Base-by-base conservation (phyloP, 2,888 invertebrate genomes). In the Siphlonurus alternatus region DNA sequence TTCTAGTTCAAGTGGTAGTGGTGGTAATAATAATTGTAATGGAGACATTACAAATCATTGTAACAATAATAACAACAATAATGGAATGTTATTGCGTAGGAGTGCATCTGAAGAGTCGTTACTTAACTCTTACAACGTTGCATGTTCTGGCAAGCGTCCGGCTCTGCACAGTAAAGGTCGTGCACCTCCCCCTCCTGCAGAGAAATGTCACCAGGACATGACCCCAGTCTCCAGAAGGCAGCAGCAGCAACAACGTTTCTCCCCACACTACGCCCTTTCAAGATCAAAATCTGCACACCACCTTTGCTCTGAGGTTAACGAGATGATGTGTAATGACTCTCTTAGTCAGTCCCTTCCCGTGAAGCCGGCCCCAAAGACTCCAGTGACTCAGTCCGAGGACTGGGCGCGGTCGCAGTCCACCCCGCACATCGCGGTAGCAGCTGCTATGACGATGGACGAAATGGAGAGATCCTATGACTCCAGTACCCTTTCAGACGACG, bases 401-500 rank as follows among this genome's bases (percentile, higher is more conserved):
- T 66, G 68, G 67, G 61, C 66, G 10, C 62, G 67, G 10, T 66
- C 66, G 53, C 69, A 71, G 23, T 72, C 73, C 1, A 72, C 72
- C 1, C 72, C 72, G 15, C 72, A 72, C 66, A 71, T 72, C 51
- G 68, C 69, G 22, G 65, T 64, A 5, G 59, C 63, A 2, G 61
- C 54, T 19, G 24, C 25, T 23, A 25, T 25, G 61, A 61, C 18
- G 25, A 51, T 23, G 19, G 73, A 73, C 63, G 73, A 72, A 60
- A 70, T 68, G 2, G 73, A 73, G 61, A 67, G 71, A 23, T 74
- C 74, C 20, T 75, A 75, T 65, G 76, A 76, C 67, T 76, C 76
- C 1, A 76, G 76, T 65, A 77, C 77, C 0, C 68, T 77, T 23
- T 77, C 76, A 60, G 77, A 77, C 66, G 77, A 78, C 64, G 77